These are phyloP conservation scores for Tursiops truncatus DNA, from an alignment of 2,113 vertebrate species.

Conservation along the genomic window DNA sequence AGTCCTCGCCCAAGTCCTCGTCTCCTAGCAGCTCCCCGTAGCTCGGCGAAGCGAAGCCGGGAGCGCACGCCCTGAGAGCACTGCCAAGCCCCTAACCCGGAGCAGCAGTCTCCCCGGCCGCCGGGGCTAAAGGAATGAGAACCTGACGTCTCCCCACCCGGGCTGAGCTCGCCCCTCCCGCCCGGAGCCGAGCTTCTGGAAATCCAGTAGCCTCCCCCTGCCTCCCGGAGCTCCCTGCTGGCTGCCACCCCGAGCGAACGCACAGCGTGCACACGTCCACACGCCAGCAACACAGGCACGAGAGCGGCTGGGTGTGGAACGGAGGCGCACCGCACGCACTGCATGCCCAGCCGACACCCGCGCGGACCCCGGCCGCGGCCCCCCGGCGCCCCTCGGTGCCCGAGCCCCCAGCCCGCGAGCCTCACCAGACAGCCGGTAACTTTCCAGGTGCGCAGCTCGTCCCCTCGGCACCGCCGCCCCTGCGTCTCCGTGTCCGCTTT, in stretches of 20 bases:
- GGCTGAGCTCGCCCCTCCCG: neutral
- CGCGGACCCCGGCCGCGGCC: neutral
- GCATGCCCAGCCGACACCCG: neutral
- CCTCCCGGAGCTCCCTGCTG: neutral
- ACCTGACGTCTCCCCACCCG: neutral
- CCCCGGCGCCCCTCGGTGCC: neutral
- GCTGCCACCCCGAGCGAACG: neutral
- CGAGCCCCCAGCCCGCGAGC: neutral
- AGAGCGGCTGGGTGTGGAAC: neutral
- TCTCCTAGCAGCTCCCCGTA: neutral
- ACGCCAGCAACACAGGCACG: neutral
- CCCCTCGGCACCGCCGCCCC: neutral
- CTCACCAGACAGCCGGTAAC: slow-evolving; percentile 67
- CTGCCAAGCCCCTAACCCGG: neutral
- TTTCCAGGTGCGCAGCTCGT: slow-evolving; percentile 68
- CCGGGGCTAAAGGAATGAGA: neutral
- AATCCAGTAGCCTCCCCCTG: neutral
- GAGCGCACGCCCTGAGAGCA: neutral
- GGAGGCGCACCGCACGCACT: neutral
- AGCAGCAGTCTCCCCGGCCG: neutral
- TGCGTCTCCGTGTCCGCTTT: neutral
- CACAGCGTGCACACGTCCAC: neutral
- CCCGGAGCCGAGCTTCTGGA: neutral
- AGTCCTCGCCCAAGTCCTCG: neutral
- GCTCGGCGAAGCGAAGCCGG: neutral